These are phyloP conservation scores for Apomyelois bistriatella DNA, from an alignment of 2,888 invertebrate genomes.

Conservation along the genomic window DNA sequence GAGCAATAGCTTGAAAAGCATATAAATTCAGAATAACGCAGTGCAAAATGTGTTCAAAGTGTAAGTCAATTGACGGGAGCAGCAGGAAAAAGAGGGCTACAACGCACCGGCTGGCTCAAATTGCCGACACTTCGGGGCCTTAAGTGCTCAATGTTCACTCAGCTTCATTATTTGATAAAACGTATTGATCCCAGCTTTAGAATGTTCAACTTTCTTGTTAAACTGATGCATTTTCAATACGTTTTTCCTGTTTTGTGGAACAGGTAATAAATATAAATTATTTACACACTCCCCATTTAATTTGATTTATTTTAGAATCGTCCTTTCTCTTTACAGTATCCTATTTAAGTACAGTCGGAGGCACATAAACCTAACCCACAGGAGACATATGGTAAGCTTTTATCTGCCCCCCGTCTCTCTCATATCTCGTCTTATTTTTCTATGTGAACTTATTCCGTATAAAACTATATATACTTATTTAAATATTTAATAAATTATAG, in stretches of 20 bases:
- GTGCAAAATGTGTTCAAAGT: constrained; percentile 53
- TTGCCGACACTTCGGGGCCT: constrained; percentile 64
- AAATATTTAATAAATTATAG: too few species aligned
- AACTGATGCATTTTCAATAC: neutral
- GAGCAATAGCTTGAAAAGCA: constrained; percentile 23
- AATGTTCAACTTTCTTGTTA: constrained; percentile 18
- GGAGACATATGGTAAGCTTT: too few species aligned
- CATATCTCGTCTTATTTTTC: too few species aligned
- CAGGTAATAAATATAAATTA: too few species aligned
- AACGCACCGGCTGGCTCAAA: constrained; percentile 67
- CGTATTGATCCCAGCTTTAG: constrained; percentile 43
- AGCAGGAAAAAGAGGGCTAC: constrained; percentile 66
- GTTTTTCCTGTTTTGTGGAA: neutral
- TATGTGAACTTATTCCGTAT: too few species aligned
- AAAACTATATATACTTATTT: too few species aligned
- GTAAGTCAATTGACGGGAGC: constrained; percentile 68
- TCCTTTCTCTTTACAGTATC: too few species aligned
- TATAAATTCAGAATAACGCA: constrained; percentile 52
- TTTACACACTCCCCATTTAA: too few species aligned
- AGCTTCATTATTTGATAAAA: constrained; percentile 68
- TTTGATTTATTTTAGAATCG: too few species aligned
- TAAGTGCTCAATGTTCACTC: constrained; percentile 54
- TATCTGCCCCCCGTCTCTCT: too few species aligned
- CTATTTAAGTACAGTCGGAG: too few species aligned
- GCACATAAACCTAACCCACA: too few species aligned